phyloP scores from a whole-genome alignment of 2,113 vertebrate genomes.

The Lepidothrix coronata region DNA sequence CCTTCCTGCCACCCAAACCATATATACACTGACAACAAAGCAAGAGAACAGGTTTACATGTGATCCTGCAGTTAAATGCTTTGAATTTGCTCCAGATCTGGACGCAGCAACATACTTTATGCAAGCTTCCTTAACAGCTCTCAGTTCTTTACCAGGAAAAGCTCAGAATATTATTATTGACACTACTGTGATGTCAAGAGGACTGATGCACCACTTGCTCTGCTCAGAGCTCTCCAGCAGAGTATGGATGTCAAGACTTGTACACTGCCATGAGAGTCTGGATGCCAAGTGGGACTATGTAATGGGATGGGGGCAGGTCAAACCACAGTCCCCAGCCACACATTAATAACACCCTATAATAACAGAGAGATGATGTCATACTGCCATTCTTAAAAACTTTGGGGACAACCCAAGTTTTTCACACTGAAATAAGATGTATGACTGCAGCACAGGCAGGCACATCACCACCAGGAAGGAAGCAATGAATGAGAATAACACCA shows the following conservation, averaged over 20 bases:
- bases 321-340: background rate
- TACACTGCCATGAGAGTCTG: background rate
- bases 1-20: background rate
- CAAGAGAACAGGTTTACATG: background rate
- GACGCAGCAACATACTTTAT: background rate
- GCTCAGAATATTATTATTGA: background rate
- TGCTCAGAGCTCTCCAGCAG: background rate
- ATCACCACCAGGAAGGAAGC: too few relatives aligned
- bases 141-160: background rate
- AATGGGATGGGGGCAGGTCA: background rate
- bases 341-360: background rate
- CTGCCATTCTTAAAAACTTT: background rate
- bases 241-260: background rate
- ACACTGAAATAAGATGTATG: rapidly evolving
- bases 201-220: background rate
- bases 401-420: background rate
- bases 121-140: background rate
- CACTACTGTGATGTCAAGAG: background rate
- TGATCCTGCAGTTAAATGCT: background rate
- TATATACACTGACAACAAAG: background rate
- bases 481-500: rapidly evolving
- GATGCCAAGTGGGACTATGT: background rate
- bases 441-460: background rate
- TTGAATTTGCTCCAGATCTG: background rate
- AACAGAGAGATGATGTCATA: background rate